Evolutionary conservation across 1,140 invertebrate genomes (phyloP).

Genomic region (Penaeus indicus): DNA sequence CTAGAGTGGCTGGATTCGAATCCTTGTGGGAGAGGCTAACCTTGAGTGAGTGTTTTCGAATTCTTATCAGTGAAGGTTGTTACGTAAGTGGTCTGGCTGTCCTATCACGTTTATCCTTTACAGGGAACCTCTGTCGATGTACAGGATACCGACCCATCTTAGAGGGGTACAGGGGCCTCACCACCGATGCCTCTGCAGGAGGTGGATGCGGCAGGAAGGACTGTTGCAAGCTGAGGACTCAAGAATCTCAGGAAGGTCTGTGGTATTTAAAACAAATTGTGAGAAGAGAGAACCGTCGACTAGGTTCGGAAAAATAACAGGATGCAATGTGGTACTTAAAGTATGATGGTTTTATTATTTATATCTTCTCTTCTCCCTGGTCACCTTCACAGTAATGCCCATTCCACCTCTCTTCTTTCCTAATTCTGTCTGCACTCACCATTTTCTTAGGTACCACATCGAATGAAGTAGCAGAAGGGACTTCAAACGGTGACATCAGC

Average conservation of each 20-base stretch:
- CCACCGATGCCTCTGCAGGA: slow-evolving; percentile 72
- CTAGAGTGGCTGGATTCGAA: no score
- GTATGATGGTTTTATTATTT: no score
- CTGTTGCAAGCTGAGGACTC: slow-evolving; percentile 44
- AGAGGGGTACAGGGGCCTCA: slow-evolving; percentile 84
- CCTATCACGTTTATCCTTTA: neutral
- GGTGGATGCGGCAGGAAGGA: slow-evolving; percentile 40
- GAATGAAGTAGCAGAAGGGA: neutral
- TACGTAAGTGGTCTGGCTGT: neutral
- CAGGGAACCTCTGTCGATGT: slow-evolving; percentile 87
- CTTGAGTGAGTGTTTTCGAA: no score
- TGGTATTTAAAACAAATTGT: no score
- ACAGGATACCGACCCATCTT: slow-evolving; percentile 90
- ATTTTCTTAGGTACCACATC: neutral
- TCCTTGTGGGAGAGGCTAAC: no score
- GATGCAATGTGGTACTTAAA: no score
- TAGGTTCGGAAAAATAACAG: no score
- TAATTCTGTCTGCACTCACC: no score
- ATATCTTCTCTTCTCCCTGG: no score
- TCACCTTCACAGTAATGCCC: no score
- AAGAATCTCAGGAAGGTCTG: neutral
- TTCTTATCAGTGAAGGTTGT: neutral
- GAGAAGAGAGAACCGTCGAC: no score
- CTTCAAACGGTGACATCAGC: neutral
- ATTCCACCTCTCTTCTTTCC: no score